Evolutionary conservation across 2,888 invertebrate species (phyloP), one percentile per base, ranked within the genome.

Genomic region (Hirtodrosophila confusa): DNA sequence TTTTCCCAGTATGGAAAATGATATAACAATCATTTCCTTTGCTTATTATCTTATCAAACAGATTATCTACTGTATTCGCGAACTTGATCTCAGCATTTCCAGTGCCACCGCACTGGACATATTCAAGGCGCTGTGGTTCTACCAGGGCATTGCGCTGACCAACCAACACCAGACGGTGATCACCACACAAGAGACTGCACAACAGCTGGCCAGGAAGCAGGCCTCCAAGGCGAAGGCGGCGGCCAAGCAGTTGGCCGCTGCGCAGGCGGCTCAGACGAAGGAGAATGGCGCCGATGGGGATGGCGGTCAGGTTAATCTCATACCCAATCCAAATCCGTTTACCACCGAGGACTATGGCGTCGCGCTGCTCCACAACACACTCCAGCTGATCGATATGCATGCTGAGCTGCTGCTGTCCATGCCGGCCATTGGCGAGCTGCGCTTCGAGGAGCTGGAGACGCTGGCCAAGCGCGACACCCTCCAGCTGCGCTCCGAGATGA

Each of bases 351-450:
- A 92, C 62, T 90, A 89, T 60, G 88, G 91, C 54, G 89, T 90
- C 37, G 91, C 91, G 6, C 63, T 92, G 71, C 75, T 92, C 43
- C 90, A 89, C 67, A 92, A 92, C 63, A 89, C 91, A 3, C 77
- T 92, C 17, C 92, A 92, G 68, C 71, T 91, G 47, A 91, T 92
- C 57, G 92, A 92, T 33, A 92, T 92, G 91, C 90, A 91, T 29
- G 91, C 92, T n/a, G 90, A 90, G 66, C 77, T 90, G 48, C 71
- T 91, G 51, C 76, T 92, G 23, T 85, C 88, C 41, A 89, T 89
- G 74, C 76, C 82, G 2, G 89, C 89, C 74, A 90, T 92, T 62
- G 76, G 75, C 23, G 88, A 90, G 37, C 72, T 92, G 17, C 85
- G 91, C 12, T 92, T 91, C 65, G 92, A 91, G 72, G 91, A 92